These are phyloP conservation scores for Meriones unguiculatus DNA, from an alignment of 2,113 vertebrate species.

Conservation along the genomic window DNA sequence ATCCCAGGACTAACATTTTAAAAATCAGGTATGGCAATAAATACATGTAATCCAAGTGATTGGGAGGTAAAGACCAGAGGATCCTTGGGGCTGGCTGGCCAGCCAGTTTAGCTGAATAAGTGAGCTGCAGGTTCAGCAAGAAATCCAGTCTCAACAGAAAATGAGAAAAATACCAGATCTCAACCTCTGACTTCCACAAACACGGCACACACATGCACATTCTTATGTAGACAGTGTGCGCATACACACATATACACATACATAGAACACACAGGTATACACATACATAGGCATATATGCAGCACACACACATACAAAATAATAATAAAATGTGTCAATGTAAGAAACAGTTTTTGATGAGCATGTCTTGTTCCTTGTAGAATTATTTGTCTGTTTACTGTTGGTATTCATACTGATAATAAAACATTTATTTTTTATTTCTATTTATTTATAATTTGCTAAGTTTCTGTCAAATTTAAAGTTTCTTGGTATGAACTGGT, in stretches of 20 bases:
- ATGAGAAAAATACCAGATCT: neutral
- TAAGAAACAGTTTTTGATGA: conserved; percentile 53
- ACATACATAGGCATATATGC: neutral
- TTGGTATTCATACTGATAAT: neutral
- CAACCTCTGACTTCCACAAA: neutral
- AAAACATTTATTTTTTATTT: conserved; percentile 6
- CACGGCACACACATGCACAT: neutral
- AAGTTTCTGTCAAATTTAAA: conserved; percentile 49
- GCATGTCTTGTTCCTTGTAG: neutral
- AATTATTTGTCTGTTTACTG: conserved; percentile 3
- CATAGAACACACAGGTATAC: neutral
- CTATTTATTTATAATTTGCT: conserved; percentile 39
- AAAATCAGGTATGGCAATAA: neutral
- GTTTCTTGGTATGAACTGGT: neutral
- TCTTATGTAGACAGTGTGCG: no score
- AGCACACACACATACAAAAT: neutral
- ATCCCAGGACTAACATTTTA: neutral
- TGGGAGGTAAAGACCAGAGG: neutral
- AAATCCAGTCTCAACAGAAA: neutral
- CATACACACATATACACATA: neutral
- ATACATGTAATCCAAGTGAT: neutral
- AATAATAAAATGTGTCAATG: neutral
- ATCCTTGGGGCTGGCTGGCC: neutral
- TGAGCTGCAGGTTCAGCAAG: neutral
- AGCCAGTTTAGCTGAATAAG: neutral